Percentiles rank a stretch among this genome's conserved stretches.
These are phyloP conservation scores for Heloderma charlesbogerti DNA, from an alignment of 2,113 vertebrate genomes.

Conservation along the genomic window DNA sequence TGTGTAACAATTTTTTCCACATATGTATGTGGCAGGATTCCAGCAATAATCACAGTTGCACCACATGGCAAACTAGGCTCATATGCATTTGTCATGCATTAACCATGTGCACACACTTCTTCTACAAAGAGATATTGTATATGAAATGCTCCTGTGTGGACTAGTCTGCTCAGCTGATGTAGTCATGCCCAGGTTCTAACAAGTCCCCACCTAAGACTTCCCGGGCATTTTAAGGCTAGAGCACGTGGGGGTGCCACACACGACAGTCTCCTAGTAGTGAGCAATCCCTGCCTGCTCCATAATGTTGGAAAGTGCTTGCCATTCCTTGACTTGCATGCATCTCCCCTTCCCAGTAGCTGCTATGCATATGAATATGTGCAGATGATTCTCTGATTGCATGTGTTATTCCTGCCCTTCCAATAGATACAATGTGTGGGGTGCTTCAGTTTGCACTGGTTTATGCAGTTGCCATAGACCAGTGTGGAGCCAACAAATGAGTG, in stretches of 20 bases:
- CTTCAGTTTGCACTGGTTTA: not conserved
- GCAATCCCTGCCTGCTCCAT: not conserved
- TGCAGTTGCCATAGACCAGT: conserved; percentile 25
- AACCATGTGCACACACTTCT: not conserved
- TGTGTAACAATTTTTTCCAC: not conserved
- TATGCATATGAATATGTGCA: no score
- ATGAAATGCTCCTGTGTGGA: not conserved
- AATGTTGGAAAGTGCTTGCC: not conserved
- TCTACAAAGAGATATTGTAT: not conserved
- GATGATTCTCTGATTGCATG: no score
- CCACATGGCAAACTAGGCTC: not conserved
- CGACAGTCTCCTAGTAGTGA: not conserved
- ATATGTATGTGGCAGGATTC: not conserved
- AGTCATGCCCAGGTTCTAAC: not conserved
- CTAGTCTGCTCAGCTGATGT: not conserved
- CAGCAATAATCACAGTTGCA: conserved; percentile 1
- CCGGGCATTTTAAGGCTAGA: not conserved
- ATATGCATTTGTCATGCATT: not conserved
- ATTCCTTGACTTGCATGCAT: no score
- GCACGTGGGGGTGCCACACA: not conserved
- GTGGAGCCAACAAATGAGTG: not conserved
- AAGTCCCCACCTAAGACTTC: not conserved
- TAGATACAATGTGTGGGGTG: not conserved
- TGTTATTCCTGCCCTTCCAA: no score
- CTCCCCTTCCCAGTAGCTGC: no score